These are phyloP conservation scores for Mythimna loreyi DNA, from an alignment of 2,888 invertebrate species.

Conservation along the genomic window DNA sequence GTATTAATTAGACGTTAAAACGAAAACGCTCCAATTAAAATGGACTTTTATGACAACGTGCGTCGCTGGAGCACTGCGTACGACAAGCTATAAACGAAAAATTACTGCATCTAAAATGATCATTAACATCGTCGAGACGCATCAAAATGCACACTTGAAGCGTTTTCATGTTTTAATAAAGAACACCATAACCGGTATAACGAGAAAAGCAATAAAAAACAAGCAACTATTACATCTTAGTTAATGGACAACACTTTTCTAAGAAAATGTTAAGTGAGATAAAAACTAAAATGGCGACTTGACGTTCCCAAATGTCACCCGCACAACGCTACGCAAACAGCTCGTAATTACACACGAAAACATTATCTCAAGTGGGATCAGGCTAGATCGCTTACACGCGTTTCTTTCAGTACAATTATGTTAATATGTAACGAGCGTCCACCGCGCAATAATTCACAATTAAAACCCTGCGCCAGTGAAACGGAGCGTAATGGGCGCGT, in stretches of 20 bases:
- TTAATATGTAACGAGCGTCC: conserved; percentile 77
- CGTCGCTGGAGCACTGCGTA: conserved; percentile 71
- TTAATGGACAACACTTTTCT: conserved; percentile 74
- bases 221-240: conserved; percentile 71
- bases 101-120: conserved; percentile 78
- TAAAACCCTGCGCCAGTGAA: conserved; percentile 74
- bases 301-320: conserved; percentile 75
- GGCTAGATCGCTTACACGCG: conserved; percentile 80
- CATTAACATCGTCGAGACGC: conserved; percentile 80
- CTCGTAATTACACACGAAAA: conserved; percentile 80
- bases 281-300: conserved; percentile 79
- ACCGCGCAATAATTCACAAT: conserved; percentile 84
- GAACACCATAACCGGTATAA: conserved; percentile 73
- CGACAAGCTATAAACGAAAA: conserved; percentile 83
- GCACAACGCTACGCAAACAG: conserved; percentile 86
- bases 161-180: conserved; percentile 69
- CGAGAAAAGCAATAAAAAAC: conserved; percentile 75
- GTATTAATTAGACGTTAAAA: conserved; percentile 82
- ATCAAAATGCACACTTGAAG: conserved; percentile 75
- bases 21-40: conserved; percentile 82
- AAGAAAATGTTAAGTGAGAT: conserved; percentile 74
- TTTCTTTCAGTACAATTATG: conserved; percentile 89
- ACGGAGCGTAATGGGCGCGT: conserved; percentile 75
- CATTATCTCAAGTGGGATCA: conserved; percentile 85
- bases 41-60: conserved; percentile 78